phyloP scores from a whole-genome alignment of 2,797 vertebrate genomes.

The Sparidentex hasta region DNA sequence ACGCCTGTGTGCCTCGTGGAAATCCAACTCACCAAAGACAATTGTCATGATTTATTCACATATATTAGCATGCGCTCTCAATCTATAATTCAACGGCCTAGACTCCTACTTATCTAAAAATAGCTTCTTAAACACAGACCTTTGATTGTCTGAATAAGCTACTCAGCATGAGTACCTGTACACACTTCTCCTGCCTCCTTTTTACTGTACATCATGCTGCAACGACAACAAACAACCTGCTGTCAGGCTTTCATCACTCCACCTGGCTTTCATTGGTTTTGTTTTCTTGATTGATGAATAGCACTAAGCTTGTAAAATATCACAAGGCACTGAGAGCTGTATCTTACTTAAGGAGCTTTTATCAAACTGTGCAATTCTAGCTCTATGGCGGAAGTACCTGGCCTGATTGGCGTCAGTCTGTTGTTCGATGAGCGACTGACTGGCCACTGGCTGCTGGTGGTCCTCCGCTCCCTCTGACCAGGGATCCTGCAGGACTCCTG shows the following conservation, averaged over 20 bases:
- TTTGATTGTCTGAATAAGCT: constrained; percentile 80
- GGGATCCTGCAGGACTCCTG: constrained; percentile 72
- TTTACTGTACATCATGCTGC: constrained; percentile 75
- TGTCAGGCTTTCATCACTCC: constrained; percentile 72
- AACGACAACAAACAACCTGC: constrained; percentile 67
- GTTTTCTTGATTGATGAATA: constrained; percentile 59
- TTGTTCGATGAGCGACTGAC: constrained; percentile 81
- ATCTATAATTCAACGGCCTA: constrained; percentile 84
- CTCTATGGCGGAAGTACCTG: constrained; percentile 68
- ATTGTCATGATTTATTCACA: constrained; percentile 86
- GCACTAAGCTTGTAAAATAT: constrained; percentile 42
- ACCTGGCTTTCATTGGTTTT: constrained; percentile 50
- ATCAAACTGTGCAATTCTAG: constrained; percentile 13
- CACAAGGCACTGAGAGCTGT: constrained; percentile 13
- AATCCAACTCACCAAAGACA: constrained; percentile 73
- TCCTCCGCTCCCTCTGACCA: constrained; percentile 78
- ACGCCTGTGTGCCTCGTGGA: constrained; percentile 43
- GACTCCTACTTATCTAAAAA: constrained; percentile 82
- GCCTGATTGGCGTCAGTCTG: constrained; percentile 81
- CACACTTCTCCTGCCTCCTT: constrained; percentile 61
- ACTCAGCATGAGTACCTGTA: constrained; percentile 71
- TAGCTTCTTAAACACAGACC: constrained; percentile 81
- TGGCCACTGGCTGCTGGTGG: constrained; percentile 78
- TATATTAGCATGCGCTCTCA: constrained; percentile 81
- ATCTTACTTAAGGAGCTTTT: constrained; percentile 24